A percentile compares a stretch with the other conserved stretches of the same genome.
Evolutionary conservation across 2,113 vertebrate genomes (phyloP).

Genomic region (Phoxinus phoxinus): DNA sequence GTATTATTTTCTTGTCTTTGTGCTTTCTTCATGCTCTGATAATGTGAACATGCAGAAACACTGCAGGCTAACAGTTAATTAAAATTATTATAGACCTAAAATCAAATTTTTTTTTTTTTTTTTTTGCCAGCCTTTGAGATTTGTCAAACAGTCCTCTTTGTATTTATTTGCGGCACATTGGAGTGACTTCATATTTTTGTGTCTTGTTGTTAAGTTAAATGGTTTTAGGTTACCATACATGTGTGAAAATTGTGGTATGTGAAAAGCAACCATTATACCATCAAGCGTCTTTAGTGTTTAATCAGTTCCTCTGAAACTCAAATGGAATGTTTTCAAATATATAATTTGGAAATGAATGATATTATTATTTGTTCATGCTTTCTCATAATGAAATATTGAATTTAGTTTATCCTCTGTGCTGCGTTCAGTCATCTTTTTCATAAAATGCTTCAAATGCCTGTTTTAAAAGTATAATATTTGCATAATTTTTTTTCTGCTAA

Average conservation of each 20-base stretch:
- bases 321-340: conserved; percentile 49
- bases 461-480: conserved; percentile 67
- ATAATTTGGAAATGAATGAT: conserved; percentile 73
- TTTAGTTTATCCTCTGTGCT: conserved; percentile 68
- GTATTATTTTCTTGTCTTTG: not conserved
- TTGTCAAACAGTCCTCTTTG: not conserved
- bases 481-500: conserved; percentile 53
- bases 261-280: not conserved
- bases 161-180: not conserved
- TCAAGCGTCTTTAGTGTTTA: conserved; percentile 38
- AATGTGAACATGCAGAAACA: not conserved
- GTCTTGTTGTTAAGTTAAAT: not conserved
- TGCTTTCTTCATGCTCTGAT: conserved; percentile 5
- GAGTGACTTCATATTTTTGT: not conserved
- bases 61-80: not conserved
- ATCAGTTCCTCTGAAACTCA: conserved; percentile 11
- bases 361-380: conserved; percentile 64
- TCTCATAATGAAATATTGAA: conserved; percentile 63
- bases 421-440: conserved; percentile 68
- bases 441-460: conserved; percentile 75
- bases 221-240: not conserved
- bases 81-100: conserved; percentile 1
- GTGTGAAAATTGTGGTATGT: not conserved
- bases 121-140: not conserved
- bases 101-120: not conserved